Evolutionary conservation across 2,888 invertebrate species (phyloP), one percentile per base, ranked within the genome.

Genomic region (Adelognathus sp.): DNA sequence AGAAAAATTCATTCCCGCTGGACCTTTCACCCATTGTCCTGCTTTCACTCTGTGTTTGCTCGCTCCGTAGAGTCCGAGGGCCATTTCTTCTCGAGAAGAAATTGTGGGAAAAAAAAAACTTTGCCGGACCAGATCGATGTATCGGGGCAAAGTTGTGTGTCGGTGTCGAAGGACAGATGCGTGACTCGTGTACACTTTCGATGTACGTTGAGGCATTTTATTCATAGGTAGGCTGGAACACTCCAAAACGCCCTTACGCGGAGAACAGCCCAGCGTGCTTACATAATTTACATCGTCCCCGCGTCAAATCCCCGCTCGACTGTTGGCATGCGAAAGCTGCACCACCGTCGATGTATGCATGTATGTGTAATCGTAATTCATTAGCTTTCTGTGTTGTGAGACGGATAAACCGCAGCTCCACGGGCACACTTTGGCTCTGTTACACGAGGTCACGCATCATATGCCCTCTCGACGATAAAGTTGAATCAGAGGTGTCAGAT

Each of bases 311-410:
- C n/a, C 70, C 78, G 66, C 14, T 56, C 27, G 60, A 3, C 33
- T 66, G 44, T 36, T 18, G 54, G 36, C 21, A 56, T 60, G 29
- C 24, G 41, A 70, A 78, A 74, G 41, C 74, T 61, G 63, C 39
- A 39, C 36, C 61, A 29, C 27, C 41, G 64, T n/a, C n/a, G n/a
- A n/a, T n/a, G n/a, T n/a, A n/a, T n/a, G n/a, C n/a, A n/a, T n/a
- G n/a, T n/a, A 63, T 36, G 60, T 27, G 64, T 74, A 74, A 74
- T 74, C 63, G 74, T 74, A 78, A 78, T 74, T 78, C 63, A 74
- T 78, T 74, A 78, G 63, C 18, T 69, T 33, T 63, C 36, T 36
- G 29, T 54, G 63, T 61, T 33, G 31, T 58, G 46, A 9, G 21
- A 18, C 18, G 46, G 16, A 52, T 18, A 52, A 50, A 21, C 24